A percentile compares a stretch with the other conserved stretches of the same genome.
Conservation (phyloP, 2,888 invertebrate genomes). For the Pristionchus exspectatus region DNA sequence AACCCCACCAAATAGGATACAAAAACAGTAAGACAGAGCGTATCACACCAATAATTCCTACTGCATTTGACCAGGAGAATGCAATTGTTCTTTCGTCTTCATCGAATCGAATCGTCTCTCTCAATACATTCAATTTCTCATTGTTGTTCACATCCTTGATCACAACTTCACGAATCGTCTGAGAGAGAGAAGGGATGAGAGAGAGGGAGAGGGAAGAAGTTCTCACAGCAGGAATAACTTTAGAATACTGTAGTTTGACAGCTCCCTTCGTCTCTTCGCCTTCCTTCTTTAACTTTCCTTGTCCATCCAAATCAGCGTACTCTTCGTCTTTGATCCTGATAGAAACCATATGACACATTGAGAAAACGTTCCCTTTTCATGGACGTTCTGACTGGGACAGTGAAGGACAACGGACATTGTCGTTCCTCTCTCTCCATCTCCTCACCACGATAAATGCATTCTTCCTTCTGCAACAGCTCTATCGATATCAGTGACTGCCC, state of each 20-base stretch:
- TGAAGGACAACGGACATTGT: neutral
- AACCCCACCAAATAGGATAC: too few relatives aligned
- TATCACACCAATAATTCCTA: neutral
- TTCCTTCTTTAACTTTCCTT: neutral
- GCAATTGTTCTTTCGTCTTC: conserved; percentile 10
- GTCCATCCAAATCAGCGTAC: neutral
- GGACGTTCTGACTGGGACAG: neutral
- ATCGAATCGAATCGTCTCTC: conserved; percentile 1
- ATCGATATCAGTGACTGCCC: conserved; percentile 24
- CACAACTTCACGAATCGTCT: conserved; percentile 46
- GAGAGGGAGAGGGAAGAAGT: too few relatives aligned
- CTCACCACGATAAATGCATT: conserved; percentile 27
- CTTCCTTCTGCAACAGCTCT: conserved; percentile 14
- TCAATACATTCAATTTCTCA: neutral
- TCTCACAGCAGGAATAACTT: neutral
- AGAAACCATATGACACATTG: neutral
- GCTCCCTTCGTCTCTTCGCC: neutral
- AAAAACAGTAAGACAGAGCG: too few relatives aligned
- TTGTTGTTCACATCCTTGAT: neutral
- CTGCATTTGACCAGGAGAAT: conserved; percentile 8
- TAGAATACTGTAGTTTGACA: conserved; percentile 41
- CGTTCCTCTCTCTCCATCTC: neutral
- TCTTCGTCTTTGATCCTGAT: conserved; percentile 14
- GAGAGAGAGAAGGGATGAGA: neutral
- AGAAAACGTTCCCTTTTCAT: too few relatives aligned